Conservation (phyloP, 2,113 vertebrate species). For the Ploceus nigricollis region DNA sequence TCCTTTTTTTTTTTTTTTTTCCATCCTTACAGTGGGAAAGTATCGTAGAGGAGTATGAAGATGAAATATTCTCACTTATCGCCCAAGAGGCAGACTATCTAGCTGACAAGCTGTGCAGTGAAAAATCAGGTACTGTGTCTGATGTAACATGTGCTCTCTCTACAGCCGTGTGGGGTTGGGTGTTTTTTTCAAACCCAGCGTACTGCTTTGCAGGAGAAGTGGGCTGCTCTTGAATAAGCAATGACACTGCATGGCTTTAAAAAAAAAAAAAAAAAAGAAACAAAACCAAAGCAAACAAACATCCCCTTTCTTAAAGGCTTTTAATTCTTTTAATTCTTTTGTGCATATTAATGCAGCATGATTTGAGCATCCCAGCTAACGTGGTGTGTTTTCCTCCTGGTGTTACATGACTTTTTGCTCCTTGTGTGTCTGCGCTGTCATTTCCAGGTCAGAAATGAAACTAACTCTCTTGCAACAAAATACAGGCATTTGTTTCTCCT, state of each 20-base stretch:
- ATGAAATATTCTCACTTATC: conserved; percentile 83
- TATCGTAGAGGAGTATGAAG: conserved; percentile 85
- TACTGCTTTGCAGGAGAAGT: conserved; percentile 32
- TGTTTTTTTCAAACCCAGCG: conserved; percentile 16
- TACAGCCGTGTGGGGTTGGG: conserved; percentile 53
- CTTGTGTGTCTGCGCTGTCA: not conserved
- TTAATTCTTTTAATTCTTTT: not conserved
- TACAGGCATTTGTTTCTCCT: not conserved
- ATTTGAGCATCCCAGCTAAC: not conserved
- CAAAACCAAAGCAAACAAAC: not conserved
- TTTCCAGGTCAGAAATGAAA: conserved; percentile 10
- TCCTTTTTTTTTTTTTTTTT: conserved; percentile 21
- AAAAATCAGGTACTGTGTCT: conserved; percentile 85
- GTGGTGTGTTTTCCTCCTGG: not conserved
- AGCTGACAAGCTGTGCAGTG: conserved; percentile 83
- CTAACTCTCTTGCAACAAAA: not conserved
- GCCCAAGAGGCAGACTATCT: conserved; percentile 72
- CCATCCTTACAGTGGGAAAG: conserved; percentile 78
- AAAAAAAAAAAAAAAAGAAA: not conserved
- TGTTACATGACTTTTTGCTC: not conserved
- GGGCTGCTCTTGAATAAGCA: conserved; percentile 24
- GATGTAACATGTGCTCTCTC: conserved; percentile 66
- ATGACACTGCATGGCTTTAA: not conserved
- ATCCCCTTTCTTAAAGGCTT: not conserved
- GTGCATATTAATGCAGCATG: not conserved